Percentiles rank a stretch among this genome's conserved stretches.
Conservation (phyloP, 1,140 invertebrate species). For the Laupala kohalensis region DNA sequence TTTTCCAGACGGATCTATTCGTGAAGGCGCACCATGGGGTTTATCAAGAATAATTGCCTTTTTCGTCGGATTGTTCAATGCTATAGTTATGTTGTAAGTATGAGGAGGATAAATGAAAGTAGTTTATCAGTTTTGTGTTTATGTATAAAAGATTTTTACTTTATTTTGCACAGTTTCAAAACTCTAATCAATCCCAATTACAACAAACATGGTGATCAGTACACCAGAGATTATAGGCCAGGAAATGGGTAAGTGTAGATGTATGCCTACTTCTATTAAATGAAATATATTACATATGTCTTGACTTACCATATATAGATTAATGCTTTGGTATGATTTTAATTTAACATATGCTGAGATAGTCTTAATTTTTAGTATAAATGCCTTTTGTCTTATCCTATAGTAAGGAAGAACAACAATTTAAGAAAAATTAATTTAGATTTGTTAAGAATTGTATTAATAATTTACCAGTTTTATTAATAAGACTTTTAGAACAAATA, state of each 20-base stretch:
- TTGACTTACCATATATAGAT: too few relatives aligned
- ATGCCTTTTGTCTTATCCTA: too few relatives aligned
- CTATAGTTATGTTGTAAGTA: conserved; percentile 5
- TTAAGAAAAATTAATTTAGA: too few relatives aligned
- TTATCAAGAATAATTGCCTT: conserved; percentile 2
- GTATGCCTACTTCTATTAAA: too few relatives aligned
- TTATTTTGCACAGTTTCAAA: conserved; percentile 1
- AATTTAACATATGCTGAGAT: too few relatives aligned
- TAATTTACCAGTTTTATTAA: too few relatives aligned
- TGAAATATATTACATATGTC: too few relatives aligned
- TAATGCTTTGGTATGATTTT: too few relatives aligned
- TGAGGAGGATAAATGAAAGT: not conserved
- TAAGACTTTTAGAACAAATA: too few relatives aligned
- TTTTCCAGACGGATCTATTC: not conserved
- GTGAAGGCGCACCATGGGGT: conserved; percentile 2
- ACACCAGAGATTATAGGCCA: conserved; percentile 7
- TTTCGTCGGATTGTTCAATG: not conserved
- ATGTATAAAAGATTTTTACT: not conserved
- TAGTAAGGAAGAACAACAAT: too few relatives aligned
- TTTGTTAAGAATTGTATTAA: too few relatives aligned
- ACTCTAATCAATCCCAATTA: conserved; percentile 3
- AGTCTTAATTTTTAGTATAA: too few relatives aligned
- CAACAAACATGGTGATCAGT: not conserved
- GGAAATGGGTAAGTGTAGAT: conserved; percentile 5
- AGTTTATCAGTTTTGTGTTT: not conserved